phyloP scores from a whole-genome alignment of 2,797 vertebrate species.

The Xiphorhynchus erythropygius region DNA sequence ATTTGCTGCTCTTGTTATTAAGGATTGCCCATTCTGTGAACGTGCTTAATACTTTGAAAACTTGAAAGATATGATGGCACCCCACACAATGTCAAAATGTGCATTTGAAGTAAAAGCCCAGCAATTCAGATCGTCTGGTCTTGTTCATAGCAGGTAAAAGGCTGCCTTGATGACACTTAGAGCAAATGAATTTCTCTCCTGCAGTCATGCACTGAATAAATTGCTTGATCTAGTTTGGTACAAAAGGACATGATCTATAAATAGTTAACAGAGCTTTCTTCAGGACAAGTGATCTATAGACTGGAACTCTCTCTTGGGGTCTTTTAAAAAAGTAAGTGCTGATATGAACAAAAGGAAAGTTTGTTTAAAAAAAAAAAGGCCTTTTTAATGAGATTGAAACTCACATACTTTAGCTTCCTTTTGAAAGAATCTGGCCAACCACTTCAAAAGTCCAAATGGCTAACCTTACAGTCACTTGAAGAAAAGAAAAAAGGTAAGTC shows the following conservation, averaged over 20 bases:
- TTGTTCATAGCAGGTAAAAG: slow-evolving; percentile 67
- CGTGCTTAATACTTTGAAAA: slow-evolving; percentile 57
- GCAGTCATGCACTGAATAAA: slow-evolving; percentile 62
- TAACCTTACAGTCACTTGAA: slow-evolving; percentile 31
- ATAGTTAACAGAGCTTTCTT: slow-evolving; percentile 68
- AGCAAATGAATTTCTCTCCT: slow-evolving; percentile 68
- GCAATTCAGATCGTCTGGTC: slow-evolving; percentile 53
- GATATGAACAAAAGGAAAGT: slow-evolving; percentile 69
- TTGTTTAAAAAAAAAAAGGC: neutral
- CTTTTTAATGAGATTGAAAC: slow-evolving; percentile 66
- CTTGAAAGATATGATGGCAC: slow-evolving; percentile 43
- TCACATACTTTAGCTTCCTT: slow-evolving; percentile 52
- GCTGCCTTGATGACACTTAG: slow-evolving; percentile 63
- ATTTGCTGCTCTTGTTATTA: slow-evolving; percentile 25
- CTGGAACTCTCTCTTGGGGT: slow-evolving; percentile 60
- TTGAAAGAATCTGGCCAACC: slow-evolving; percentile 54
- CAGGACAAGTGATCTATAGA: slow-evolving; percentile 56
- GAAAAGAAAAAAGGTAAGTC: slow-evolving; percentile 17
- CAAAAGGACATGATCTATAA: slow-evolving; percentile 67
- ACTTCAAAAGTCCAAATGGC: slow-evolving; percentile 56
- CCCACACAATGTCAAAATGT: slow-evolving; percentile 39
- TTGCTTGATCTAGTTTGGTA: slow-evolving; percentile 64
- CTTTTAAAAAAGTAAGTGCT: slow-evolving; percentile 65
- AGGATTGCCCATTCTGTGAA: slow-evolving; percentile 31
- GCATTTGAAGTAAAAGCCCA: slow-evolving; percentile 59